Base-by-base conservation (phyloP, 1,140 invertebrate genomes). In the Drosophila ohnishii region DNA sequence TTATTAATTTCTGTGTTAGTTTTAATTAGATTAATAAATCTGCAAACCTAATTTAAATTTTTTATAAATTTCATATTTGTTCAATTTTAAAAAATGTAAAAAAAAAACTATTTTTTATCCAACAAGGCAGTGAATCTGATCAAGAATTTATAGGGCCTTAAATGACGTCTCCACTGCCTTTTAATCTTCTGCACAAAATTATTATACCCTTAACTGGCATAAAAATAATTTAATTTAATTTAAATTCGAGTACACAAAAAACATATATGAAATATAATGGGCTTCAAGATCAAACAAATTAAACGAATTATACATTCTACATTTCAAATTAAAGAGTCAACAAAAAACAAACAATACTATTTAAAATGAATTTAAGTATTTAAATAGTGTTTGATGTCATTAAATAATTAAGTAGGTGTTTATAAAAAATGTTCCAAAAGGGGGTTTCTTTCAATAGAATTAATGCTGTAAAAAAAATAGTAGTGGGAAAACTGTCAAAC, bases 271-370 rank as follows among this genome's bases (percentile, higher is more conserved):
- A 19, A 19, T 19, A 19, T 34, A 32, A 19, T 32, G 16, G 3
- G 48, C 1, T 19, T 59, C 35, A 63, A 42, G 61, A 42, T 34
- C 51, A 58, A 32, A 58, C 25, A 40, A 9, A 32, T 58, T 58
- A 25, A 42, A 42, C 10, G 1, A 32, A 37, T 59, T 2, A 63
- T 13, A 25, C 22, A 28, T 9, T 47, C 28, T 8, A 5, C 0
- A 14, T 10, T 16, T 19, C 13, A 56, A 14, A 37, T 25, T 61
- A 3, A n/a, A 22, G 1, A 5, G 5, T 11, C 3, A 19, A 34
- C 19, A 55, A 16, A 40, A 59, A 56, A 22, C 8, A 11, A 39
- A 28, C 25, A 28, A 19, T 13, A 35, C 10, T 25, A 16, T 35
- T 13, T 13, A 7, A 9, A 14, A 1, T 3, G 3, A 35, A 16